phyloP scores from a whole-genome alignment of 2,888 invertebrate genomes.

The Melolontha melolontha region DNA sequence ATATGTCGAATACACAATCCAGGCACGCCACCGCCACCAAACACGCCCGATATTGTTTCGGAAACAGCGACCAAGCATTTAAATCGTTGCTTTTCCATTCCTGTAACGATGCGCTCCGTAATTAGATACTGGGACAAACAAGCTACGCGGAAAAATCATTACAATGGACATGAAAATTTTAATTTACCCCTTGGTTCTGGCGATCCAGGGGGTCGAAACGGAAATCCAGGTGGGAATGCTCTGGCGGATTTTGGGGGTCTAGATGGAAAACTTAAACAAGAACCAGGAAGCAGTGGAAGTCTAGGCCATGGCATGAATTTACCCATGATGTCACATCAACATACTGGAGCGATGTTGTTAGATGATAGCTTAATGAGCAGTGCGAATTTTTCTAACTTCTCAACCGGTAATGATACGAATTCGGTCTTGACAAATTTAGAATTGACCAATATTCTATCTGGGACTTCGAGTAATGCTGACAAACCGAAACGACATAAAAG shows the following conservation, averaged over 20 bases:
- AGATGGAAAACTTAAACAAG: constrained; percentile 62
- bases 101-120: constrained; percentile 87
- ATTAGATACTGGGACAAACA: constrained; percentile 89
- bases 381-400: constrained; percentile 63
- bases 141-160: constrained; percentile 66
- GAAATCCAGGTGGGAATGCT: constrained; percentile 61
- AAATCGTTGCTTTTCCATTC: constrained; percentile 92
- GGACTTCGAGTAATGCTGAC: constrained; percentile 46
- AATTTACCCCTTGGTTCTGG: constrained; percentile 77
- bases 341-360: constrained; percentile 61
- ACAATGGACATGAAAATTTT: constrained; percentile 69
- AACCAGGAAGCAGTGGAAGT: constrained; percentile 62
- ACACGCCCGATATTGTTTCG: constrained; percentile 65
- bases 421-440: constrained; percentile 59
- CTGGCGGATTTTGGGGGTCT: constrained; percentile 65
- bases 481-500: constrained; percentile 67
- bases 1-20: constrained; percentile 82
- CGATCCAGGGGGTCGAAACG: constrained; percentile 73
- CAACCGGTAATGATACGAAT: constrained; percentile 48
- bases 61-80: constrained; percentile 77
- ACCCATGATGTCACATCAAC: constrained; percentile 57
- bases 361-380: constrained; percentile 62
- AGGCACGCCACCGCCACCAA: constrained; percentile 61
- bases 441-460: constrained; percentile 60
- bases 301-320: constrained; percentile 51